Evolutionary conservation across 2,113 vertebrate genomes (phyloP), one percentile per base, ranked within the genome.

Genomic region (Myiozetetes cayanensis): DNA sequence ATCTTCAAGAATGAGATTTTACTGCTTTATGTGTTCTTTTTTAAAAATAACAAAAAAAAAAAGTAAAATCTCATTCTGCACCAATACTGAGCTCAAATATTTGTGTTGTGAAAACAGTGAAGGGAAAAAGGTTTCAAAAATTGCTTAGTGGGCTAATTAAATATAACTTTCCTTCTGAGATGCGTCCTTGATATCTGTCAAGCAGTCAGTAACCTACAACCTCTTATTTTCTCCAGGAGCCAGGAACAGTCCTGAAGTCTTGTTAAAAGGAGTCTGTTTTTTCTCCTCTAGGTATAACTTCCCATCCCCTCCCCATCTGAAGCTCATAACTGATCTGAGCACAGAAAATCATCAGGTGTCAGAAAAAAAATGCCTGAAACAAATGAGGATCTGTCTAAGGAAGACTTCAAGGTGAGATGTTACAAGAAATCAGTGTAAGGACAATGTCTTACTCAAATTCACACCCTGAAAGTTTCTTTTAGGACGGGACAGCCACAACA

Each of bases 61-160:
- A 85, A 25, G 67, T 66, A 47, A 67, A 91, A 81, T 78, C 66
- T 92, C 72, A 66, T 80, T 83, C 47, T 92, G 65, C 30, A 71
- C 27, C 72, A 80, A 55, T 56, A 84, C 12, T 37, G 55, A 91
- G 59, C 50, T 90, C 78, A 95, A 91, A 85, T 91, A 94, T 94
- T 94, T 91, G 70, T 85, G n/a, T 70, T 5, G 5, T 70, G 44
- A 76, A 94, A 95, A 92, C 49, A 80, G 4, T 14, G 19, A 86
- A 85, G 24, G 31, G 19, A 5, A 33, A 33, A 71, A 56, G 28
- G 14, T 1, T 4, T 56, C 4, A 0, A 44, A 68, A 92, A 75
- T 61, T 46, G 52, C 47, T 81, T 78, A 47, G 39, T 35, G 9
- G 53, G 46, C 46, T 82, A 89, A 73, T 66, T 72, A 95, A 91